Base-by-base conservation (phyloP, 1,140 invertebrate species). In the Spodoptera litura region DNA sequence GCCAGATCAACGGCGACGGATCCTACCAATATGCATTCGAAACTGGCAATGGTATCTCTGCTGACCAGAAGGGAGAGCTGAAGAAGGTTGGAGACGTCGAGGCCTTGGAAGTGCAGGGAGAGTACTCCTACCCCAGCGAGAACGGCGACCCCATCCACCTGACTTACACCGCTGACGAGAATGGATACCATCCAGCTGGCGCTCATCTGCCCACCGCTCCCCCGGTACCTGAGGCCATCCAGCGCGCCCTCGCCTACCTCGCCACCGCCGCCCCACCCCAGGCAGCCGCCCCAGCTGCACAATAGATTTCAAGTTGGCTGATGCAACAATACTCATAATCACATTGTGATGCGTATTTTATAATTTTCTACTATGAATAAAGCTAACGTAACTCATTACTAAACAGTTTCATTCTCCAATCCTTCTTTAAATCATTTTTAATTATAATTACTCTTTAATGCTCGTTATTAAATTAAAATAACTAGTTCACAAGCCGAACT, bases 161-260 rank as follows among this genome's bases (percentile, higher is more conserved):
- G 66, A 95, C 95, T 3, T 98, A 98, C 91, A 95, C 96, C 52
- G 97, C 97, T 79, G 97, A 97, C 84, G 97, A 97, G 86, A 97
- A 97, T 81, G 97, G 97, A 35, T 97, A 96, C 95, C 96, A 96
- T 76, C 95, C 96, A 1, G 90, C 95, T 81, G 96, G 96, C 51
- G 95, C 94, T 58, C 96, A 96, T 84, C 86, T 96, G 3, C 96
- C 96, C 87, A 95, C 96, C 31, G 96, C 97, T 10, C 97, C 97
- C 0, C 97, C 97, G 55, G 91, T 95, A 70, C 94, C 94, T 4
- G 93, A 91, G 62, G 84, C 93, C 77, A 95, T 95, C 81, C 93
- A 94, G 81, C 88, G 92, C 5, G 87, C 94, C n/a, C 89, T 96
- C 44, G 95, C 93, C 64, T 96, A 95, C 85, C 91, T 95, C 80